Conservation (phyloP, 1,140 invertebrate species). For the Odontomachus brunneus region DNA sequence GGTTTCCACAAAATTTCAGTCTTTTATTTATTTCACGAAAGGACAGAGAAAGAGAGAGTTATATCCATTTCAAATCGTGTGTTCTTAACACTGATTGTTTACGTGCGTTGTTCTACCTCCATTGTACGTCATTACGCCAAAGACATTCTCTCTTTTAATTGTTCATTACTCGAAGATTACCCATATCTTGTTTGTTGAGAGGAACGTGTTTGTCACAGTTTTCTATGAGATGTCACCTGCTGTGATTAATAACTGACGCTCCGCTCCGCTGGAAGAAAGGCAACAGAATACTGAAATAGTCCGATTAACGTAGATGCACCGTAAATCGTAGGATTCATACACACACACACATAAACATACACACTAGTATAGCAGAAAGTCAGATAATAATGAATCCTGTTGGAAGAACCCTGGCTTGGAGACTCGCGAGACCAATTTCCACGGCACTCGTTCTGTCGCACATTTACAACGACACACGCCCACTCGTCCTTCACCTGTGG, state of each 20-base stretch:
- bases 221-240: background rate
- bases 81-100: background rate
- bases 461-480: background rate
- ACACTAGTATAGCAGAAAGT: conserved; percentile 6
- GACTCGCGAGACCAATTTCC: conserved; percentile 49
- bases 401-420: background rate
- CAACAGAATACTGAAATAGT: background rate
- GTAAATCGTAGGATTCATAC: too few relatives aligned
- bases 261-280: background rate
- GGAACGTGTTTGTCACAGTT: background rate
- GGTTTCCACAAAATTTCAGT: conserved; percentile 13
- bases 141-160: background rate
- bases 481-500: conserved; percentile 39
- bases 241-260: background rate
- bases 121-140: background rate
- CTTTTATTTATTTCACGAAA: conserved; percentile 23
- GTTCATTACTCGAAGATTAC: too few relatives aligned
- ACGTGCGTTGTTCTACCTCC: background rate
- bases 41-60: too few relatives aligned
- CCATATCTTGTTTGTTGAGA: too few relatives aligned
- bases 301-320: background rate
- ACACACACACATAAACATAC: too few relatives aligned
- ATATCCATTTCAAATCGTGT: background rate
- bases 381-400: conserved; percentile 36
- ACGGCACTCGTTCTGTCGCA: background rate